Percentiles rank a stretch among this genome's conserved stretches.
Conservation (phyloP, 2,113 vertebrate genomes). For the Pantherophis guttatus region DNA sequence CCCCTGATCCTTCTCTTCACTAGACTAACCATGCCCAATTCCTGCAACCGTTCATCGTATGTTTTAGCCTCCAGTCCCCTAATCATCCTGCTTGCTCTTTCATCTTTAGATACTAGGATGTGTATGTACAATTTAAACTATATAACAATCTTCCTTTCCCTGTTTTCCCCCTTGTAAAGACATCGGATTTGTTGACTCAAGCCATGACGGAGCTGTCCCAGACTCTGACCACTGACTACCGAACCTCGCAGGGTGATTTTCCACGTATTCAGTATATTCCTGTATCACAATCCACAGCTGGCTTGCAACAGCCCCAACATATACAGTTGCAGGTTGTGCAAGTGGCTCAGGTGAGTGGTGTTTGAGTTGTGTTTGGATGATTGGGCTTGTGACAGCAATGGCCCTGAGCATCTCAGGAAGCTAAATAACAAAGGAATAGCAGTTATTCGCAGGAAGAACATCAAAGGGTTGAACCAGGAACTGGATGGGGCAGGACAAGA, state of each 20-base stretch:
- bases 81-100: neutral
- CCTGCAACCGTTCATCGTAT: too few species aligned
- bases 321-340: conserved; percentile 98
- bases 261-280: conserved; percentile 98
- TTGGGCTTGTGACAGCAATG: neutral
- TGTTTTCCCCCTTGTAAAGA: conserved; percentile 68
- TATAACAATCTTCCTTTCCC: neutral
- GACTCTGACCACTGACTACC: conserved; percentile 92
- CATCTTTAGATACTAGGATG: too few species aligned
- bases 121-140: neutral
- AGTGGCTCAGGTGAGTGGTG: conserved; percentile 84
- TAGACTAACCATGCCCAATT: too few species aligned
- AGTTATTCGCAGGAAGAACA: neutral
- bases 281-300: conserved; percentile 81
- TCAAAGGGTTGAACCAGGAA: neutral
- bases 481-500: neutral
- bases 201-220: conserved; percentile 98
- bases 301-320: conserved; percentile 87
- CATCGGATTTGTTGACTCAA: conserved; percentile 93
- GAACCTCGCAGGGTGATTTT: conserved; percentile 89
- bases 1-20: too few species aligned
- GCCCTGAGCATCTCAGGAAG: neutral
- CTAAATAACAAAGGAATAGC: neutral
- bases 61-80: too few species aligned
- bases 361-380: neutral